Evolutionary conservation across 2,113 vertebrate species (phyloP), one percentile per base, ranked within the genome.

Genomic region (Corapipo altera): DNA sequence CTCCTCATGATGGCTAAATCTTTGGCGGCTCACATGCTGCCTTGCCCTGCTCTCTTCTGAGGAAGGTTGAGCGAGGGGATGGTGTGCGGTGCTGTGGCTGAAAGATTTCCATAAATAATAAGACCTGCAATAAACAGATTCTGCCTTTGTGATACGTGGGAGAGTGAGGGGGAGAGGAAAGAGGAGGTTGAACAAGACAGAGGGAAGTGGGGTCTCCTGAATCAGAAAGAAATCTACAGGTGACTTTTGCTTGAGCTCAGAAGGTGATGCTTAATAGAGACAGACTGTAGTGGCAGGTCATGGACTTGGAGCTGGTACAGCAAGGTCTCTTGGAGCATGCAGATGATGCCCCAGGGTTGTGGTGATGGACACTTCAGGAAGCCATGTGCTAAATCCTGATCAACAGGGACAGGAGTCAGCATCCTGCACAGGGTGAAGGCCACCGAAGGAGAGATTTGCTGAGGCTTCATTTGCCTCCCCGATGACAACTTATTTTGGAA

Each of bases 361-460:
- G 49, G 37, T 51, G 54, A 79, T 79, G 83, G 80, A 67, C 28
- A 2, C n/a, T 65, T 69, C 73, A 89, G 91, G 93, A 96, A 91
- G 65, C 78, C 52, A 27, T 62, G 77, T 86, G 67, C 65, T 91
- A n/a, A 86, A 61, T 69, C 52, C 44, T 83, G 55, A n/a, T 69
- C 57, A 15, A 49, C 66, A 86, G 90, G 48, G 52, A n/a, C 89
- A 37, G 21, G 69, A 93, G 70, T 89, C 92, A 88, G 76, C 92
- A 92, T 94, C 83, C 92, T 93, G 80, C 69, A 51, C 69, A 55
- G 65, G 86, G 61, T 96, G 88, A 96, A 96, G 96, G 93, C 95
- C 90, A 92, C 76, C 3, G 0, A 85, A 86, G 65, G 62, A 93
- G 61, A 90, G 41, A 78, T 93, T 84, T 80, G 90, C 79, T 95